Percentiles rank a stretch among this genome's conserved stretches.
Conservation (phyloP, 2,113 vertebrate species). For the Dipodomys spectabilis region DNA sequence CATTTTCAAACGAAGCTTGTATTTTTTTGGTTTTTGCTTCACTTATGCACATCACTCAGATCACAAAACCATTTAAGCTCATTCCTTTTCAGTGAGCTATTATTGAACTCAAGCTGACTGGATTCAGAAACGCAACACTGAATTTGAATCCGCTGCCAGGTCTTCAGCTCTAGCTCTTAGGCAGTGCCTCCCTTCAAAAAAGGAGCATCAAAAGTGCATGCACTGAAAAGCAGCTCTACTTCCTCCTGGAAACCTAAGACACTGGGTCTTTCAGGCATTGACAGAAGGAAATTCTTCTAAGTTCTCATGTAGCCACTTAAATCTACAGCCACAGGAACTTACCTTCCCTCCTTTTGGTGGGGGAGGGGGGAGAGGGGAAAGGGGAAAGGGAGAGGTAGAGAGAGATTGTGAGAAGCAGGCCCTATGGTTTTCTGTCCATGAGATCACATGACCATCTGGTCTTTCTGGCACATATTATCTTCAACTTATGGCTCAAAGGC, state of each 20-base stretch:
- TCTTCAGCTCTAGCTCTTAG: neutral
- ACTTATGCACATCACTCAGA: conserved; percentile 64
- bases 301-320: conserved; percentile 33
- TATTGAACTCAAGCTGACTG: conserved; percentile 59
- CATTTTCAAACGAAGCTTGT: conserved; percentile 60
- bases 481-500: neutral
- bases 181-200: neutral
- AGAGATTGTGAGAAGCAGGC: neutral
- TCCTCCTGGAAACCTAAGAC: neutral
- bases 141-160: too few species aligned
- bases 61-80: conserved; percentile 37
- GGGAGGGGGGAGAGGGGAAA: too few species aligned
- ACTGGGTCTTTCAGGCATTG: neutral
- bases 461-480: neutral
- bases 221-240: neutral
- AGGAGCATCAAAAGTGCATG: neutral
- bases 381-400: too few species aligned
- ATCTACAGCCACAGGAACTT: conserved; percentile 42
- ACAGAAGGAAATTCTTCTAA: conserved; percentile 13
- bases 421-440: conserved; percentile 25
- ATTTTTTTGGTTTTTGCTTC: conserved; percentile 57
- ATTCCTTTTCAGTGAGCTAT: conserved; percentile 65
- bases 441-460: conserved; percentile 51
- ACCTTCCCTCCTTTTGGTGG: neutral
- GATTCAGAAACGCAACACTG: neutral